phyloP scores from a whole-genome alignment of 2,797 vertebrate species.

The Glossophaga mutica region DNA sequence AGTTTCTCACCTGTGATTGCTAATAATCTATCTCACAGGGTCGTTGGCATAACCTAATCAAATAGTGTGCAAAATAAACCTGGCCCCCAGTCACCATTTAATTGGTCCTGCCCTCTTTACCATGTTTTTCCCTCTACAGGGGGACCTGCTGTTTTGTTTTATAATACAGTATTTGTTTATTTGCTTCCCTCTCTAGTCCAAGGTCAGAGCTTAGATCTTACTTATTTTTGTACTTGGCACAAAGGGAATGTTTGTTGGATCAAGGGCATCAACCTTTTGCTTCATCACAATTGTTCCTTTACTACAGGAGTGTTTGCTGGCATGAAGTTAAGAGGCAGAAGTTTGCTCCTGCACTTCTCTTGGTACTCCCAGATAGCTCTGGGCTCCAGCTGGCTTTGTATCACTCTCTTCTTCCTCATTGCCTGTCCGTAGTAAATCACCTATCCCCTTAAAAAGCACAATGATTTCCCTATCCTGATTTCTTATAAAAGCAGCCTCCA shows the following conservation, averaged over 20 bases:
- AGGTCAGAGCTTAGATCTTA: not conserved
- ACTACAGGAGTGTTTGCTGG: not conserved
- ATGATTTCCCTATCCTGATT: not conserved
- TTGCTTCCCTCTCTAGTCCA: not conserved
- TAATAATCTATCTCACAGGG: not conserved
- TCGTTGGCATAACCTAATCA: not conserved
- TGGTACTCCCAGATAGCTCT: not conserved
- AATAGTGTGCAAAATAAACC: not conserved
- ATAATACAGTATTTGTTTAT: not conserved
- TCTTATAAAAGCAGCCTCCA: not conserved
- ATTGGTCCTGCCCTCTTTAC: not conserved
- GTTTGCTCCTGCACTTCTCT: not conserved
- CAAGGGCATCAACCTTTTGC: not conserved
- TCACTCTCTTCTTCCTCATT: not conserved
- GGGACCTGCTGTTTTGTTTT: not conserved
- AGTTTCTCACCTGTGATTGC: not conserved
- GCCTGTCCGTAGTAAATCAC: not conserved
- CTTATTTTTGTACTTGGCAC: slow-evolving; percentile 34
- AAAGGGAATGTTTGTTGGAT: not conserved
- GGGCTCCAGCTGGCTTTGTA: not conserved
- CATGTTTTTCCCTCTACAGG: not conserved
- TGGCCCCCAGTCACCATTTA: not conserved
- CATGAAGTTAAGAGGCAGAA: not conserved
- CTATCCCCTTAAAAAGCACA: not conserved
- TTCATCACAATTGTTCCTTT: not conserved